Percentiles rank a stretch among this genome's conserved stretches.
Conservation (phyloP, 2,797 vertebrate species). For the Pipistrellus pipistrellus region DNA sequence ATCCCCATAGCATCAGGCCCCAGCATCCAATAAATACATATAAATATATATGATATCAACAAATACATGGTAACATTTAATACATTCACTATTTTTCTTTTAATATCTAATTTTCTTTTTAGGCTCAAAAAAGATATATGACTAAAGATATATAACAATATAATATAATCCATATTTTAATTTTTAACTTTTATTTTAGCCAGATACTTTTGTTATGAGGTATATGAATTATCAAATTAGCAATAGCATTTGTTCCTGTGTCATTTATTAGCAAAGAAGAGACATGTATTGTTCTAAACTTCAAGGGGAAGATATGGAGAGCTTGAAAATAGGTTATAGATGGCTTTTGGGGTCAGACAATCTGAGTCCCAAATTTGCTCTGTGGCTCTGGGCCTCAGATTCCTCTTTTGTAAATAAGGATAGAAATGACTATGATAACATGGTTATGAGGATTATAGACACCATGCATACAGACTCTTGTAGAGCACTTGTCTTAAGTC, state of each 20-base stretch:
- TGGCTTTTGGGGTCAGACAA: background rate
- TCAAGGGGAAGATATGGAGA: background rate
- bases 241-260: background rate
- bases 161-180: background rate
- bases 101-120: background rate
- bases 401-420: background rate
- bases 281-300: background rate
- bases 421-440: background rate
- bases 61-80: background rate
- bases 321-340: background rate
- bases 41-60: background rate
- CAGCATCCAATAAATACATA: too few species aligned
- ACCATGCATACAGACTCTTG: accelerated
- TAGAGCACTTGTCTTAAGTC: background rate
- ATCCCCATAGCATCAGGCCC: too few species aligned
- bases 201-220: background rate
- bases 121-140: background rate
- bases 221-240: background rate
- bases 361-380: background rate
- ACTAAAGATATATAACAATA: background rate
- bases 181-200: background rate
- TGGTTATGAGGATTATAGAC: background rate
- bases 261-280: background rate
- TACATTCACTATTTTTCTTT: background rate
- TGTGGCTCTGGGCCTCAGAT: background rate